A percentile compares a stretch with the other conserved stretches of the same genome.
phyloP scores from a whole-genome alignment of 2,888 invertebrate genomes.

The Eupithecia subumbrata region DNA sequence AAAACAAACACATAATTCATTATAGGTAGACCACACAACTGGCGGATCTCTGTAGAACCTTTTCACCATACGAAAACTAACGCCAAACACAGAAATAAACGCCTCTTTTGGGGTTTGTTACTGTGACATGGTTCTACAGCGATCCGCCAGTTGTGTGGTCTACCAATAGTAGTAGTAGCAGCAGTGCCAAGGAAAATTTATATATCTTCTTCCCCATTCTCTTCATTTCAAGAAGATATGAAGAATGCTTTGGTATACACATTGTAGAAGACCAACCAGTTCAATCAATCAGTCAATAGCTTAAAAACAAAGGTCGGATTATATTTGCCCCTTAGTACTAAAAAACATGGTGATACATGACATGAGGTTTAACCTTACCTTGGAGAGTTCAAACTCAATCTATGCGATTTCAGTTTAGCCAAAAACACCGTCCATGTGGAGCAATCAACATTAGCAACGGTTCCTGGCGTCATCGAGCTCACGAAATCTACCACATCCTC shows the following conservation, averaged over 20 bases:
- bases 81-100: no score
- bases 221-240: no score
- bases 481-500: constrained; percentile 73
- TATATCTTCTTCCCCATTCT: no score
- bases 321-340: not conserved
- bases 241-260: no score
- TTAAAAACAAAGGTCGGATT: not conserved
- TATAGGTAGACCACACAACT: no score
- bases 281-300: not conserved
- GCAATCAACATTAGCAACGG: constrained; percentile 46
- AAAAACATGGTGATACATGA: not conserved
- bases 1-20: constrained; percentile 6
- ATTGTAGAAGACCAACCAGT: not conserved
- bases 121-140: no score
- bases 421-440: constrained; percentile 54
- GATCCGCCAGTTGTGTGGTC: no score
- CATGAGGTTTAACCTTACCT: constrained; percentile 56
- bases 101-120: no score
- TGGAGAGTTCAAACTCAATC: constrained; percentile 59
- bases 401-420: constrained; percentile 61
- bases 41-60: no score
- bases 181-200: no score
- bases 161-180: no score
- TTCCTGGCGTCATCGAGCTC: constrained; percentile 53
- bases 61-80: no score